Conservation (phyloP, 2,113 vertebrate genomes). For the Okapia johnstoni region DNA sequence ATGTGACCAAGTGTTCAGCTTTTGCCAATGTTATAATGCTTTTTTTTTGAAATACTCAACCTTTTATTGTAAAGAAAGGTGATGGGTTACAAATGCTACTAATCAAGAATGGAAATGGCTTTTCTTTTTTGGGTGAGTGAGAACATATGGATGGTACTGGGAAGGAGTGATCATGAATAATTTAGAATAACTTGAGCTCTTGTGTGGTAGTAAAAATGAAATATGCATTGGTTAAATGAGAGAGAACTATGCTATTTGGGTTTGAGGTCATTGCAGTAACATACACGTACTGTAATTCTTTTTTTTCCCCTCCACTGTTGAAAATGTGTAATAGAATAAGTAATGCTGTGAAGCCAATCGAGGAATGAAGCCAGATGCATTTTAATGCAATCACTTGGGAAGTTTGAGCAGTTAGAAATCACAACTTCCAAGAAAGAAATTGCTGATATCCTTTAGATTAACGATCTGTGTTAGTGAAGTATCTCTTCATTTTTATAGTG, state of each 20-base stretch:
- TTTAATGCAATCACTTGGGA: slow-evolving; percentile 29
- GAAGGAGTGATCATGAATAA: slow-evolving; percentile 52
- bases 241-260: slow-evolving; percentile 36
- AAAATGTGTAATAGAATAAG: slow-evolving; percentile 41
- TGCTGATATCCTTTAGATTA: slow-evolving; percentile 22
- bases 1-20: not conserved
- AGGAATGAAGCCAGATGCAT: slow-evolving; percentile 23
- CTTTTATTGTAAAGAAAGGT: not conserved
- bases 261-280: slow-evolving; percentile 55
- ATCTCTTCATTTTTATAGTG: slow-evolving; percentile 19
- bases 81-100: not conserved
- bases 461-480: not conserved
- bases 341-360: slow-evolving; percentile 28
- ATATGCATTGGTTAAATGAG: slow-evolving; percentile 46
- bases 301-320: not conserved
- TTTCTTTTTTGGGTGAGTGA: slow-evolving; percentile 14
- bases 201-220: slow-evolving; percentile 41
- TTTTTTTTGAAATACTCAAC: not conserved
- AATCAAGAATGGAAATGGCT: slow-evolving; percentile 39
- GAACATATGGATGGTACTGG: slow-evolving; percentile 48
- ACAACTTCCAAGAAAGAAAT: not conserved
- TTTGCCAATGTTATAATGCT: not conserved
- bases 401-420: slow-evolving; percentile 16
- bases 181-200: slow-evolving; percentile 24
- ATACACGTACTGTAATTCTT: not conserved